Base-by-base conservation (phyloP, 2,113 vertebrate genomes). In the Rhodinocichla rosea region DNA sequence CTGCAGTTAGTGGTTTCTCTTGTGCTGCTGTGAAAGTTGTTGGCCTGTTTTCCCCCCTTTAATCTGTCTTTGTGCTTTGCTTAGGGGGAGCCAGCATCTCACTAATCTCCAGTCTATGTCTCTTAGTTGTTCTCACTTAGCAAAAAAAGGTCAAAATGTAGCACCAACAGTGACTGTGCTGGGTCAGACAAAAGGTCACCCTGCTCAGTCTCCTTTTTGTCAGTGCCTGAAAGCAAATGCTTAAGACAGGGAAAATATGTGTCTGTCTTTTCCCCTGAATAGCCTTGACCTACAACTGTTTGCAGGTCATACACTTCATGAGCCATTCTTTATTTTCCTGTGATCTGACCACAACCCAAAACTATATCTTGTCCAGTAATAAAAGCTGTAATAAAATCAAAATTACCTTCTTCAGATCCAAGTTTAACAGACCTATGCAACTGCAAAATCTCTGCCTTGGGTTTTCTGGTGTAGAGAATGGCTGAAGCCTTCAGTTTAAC, bases 381-480 rank as follows among this genome's bases (percentile, higher is more conserved):
- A 90, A 90, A 69, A 64, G 11, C 9, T n/a, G n/a, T 76, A 67
- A 92, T 55, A 90, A 80, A 79, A 44, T 89, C 24, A 80, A 49
- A 89, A 45, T 96, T 96, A 97, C 96, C 95, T 96, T 96, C 90
- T 90, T 83, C 73, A 52, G 92, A 67, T 82, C n/a, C 92, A 44
- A 97, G 81, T 56, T 91, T 87, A 75, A 96, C 13, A 75, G 93
- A 89, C 45, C 79, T 92, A 7, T 55, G 77, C 37, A 90, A 12
- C 52, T 96, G 81, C 40, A 94, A 71, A 59, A 97, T 92, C 71
- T 96, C 95, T 44, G 82, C 56, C 40, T 90, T 87, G 35, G 94
- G 94, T 83, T n/a, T 96, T 74, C 96, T 88, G 37, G 95, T 97
- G 80, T 97, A 97, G 77, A 95, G 90, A 74, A 96, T 74, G 28